Conservation (phyloP, 2,888 invertebrate species). For the Operophtera brumata region DNA sequence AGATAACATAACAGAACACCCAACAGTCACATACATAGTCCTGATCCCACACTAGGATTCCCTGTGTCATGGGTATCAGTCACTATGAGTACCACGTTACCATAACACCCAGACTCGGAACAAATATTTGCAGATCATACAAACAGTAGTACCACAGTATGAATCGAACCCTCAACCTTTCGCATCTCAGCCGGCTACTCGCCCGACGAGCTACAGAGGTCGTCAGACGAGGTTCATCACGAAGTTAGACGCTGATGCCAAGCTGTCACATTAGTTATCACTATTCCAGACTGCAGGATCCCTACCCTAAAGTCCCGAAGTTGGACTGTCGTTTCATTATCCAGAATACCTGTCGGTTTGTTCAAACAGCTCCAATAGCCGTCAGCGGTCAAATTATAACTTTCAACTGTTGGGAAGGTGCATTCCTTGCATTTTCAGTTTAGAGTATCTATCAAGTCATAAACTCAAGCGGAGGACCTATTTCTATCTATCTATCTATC, state of each 20-base stretch:
- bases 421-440: conserved; percentile 62
- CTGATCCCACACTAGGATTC: no score
- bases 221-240: background rate
- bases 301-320: background rate
- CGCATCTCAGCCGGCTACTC: no score
- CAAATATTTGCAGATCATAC: no score
- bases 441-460: conserved; percentile 35
- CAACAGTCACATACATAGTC: no score
- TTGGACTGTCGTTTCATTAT: background rate
- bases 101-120: no score
- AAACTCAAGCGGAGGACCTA: conserved; percentile 12
- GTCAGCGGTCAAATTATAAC: conserved; percentile 51
- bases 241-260: background rate
- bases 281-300: background rate
- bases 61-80: no score
- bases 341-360: conserved; percentile 26
- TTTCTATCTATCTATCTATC: no score
- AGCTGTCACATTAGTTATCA: background rate
- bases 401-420: conserved; percentile 52
- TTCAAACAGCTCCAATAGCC: conserved; percentile 24
- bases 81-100: no score
- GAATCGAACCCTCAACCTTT: no score
- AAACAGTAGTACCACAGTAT: no score
- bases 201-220: no score
- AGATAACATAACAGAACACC: no score